Conservation (phyloP, 2,888 invertebrate species). For the Elysia crispata region DNA sequence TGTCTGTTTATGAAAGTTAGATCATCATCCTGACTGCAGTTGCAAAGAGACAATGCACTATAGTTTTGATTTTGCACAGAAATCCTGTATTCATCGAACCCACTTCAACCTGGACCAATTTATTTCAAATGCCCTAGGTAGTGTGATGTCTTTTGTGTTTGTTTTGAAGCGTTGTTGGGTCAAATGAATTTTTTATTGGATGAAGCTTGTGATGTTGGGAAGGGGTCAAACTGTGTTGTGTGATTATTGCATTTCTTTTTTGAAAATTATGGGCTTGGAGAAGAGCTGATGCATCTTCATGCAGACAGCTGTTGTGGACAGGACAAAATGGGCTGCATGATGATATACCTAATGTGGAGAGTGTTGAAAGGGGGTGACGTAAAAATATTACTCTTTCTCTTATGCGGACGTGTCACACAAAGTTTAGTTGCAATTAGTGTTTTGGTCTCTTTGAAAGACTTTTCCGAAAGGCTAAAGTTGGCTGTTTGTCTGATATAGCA, state of each 20-base stretch:
- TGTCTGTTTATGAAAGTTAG: not conserved
- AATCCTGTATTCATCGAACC: not conserved
- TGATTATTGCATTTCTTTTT: slow-evolving; percentile 1
- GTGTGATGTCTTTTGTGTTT: slow-evolving; percentile 28
- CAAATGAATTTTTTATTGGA: slow-evolving; percentile 13
- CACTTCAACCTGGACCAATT: slow-evolving; percentile 19
- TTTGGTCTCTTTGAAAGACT: slow-evolving; percentile 48
- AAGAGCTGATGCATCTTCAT: slow-evolving; percentile 24
- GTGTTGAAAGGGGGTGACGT: slow-evolving; percentile 25
- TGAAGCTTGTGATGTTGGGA: not conserved
- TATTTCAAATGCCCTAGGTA: slow-evolving; percentile 40
- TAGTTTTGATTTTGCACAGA: slow-evolving; percentile 45
- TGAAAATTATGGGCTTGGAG: not conserved
- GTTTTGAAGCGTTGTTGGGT: not conserved
- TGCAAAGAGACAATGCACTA: not conserved
- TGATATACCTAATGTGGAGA: slow-evolving; percentile 23
- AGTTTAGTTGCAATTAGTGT: slow-evolving; percentile 52
- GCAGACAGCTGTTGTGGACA: slow-evolving; percentile 38
- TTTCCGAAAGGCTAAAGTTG: slow-evolving; percentile 40
- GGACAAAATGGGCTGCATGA: not conserved
- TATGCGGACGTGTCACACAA: slow-evolving; percentile 48
- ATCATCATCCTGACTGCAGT: not conserved
- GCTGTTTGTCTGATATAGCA: slow-evolving; percentile 46
- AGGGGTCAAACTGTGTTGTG: not conserved
- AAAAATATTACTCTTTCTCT: slow-evolving; percentile 27